Evolutionary conservation across 2,888 invertebrate genomes (phyloP).

Genomic region (Caenorhabditis sp.): DNA sequence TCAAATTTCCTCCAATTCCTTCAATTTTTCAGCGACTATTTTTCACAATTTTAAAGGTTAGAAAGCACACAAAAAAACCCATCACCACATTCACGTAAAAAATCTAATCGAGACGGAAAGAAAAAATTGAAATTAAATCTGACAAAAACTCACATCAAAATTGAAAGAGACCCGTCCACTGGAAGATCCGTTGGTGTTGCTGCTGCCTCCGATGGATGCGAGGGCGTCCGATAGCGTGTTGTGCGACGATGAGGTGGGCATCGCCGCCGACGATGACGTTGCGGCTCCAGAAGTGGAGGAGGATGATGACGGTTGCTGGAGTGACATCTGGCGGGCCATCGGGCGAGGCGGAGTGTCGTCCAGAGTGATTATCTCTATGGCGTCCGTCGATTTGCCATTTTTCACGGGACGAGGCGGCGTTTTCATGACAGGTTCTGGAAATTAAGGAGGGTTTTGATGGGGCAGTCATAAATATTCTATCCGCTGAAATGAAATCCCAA

Average conservation of each 20-base stretch:
- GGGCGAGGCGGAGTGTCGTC: slow-evolving; percentile 65
- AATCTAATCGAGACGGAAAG: too few relatives aligned
- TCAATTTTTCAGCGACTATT: too few relatives aligned
- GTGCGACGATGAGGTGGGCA: background rate
- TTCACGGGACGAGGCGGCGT: slow-evolving; percentile 12
- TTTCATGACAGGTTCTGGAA: too few relatives aligned
- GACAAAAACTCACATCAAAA: background rate
- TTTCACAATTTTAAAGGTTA: too few relatives aligned
- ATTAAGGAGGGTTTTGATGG: too few relatives aligned
- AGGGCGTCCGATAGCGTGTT: background rate
- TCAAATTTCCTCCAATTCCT: too few relatives aligned
- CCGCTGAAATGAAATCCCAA: too few relatives aligned
- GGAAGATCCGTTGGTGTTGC: background rate
- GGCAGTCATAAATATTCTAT: too few relatives aligned
- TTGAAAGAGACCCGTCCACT: background rate
- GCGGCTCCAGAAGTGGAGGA: background rate
- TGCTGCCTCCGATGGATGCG: background rate
- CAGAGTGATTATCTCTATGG: slow-evolving; percentile 53
- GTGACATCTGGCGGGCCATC: slow-evolving; percentile 15
- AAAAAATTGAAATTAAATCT: too few relatives aligned
- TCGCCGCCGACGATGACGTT: background rate
- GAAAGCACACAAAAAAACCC: background rate
- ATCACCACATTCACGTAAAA: background rate
- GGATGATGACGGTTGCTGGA: background rate
- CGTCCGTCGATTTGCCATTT: background rate